These are phyloP conservation scores for Melinaea marsaeus DNA, from an alignment of 2,888 invertebrate genomes.

Conservation along the genomic window DNA sequence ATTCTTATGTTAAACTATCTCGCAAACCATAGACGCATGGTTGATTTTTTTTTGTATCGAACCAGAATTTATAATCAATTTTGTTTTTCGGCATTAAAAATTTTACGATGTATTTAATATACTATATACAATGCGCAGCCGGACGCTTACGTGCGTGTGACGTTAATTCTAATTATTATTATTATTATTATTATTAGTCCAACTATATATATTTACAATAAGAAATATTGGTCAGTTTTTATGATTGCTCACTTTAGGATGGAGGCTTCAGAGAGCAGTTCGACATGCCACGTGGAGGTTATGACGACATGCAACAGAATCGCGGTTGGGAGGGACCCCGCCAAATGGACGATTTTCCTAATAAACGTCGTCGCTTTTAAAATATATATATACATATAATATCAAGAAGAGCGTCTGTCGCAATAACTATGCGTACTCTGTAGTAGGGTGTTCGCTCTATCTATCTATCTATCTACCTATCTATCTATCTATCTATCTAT, in stretches of 20 bases:
- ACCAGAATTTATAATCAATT: too few species aligned
- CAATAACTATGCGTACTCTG: slow-evolving; percentile 5
- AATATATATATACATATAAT: slow-evolving; percentile 17
- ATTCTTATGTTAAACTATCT: too few species aligned
- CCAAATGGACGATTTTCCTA: slow-evolving; percentile 80
- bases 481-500: neutral
- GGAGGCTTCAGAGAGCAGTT: slow-evolving; percentile 76
- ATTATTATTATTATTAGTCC: too few species aligned
- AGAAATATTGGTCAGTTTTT: slow-evolving; percentile 69
- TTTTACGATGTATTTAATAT: too few species aligned
- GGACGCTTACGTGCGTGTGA: too few species aligned
- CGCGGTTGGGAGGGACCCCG: slow-evolving; percentile 77
- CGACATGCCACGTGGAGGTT: slow-evolving; percentile 70
- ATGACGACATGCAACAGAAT: slow-evolving; percentile 72
- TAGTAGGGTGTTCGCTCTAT: neutral
- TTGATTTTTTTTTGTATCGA: too few species aligned
- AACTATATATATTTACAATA: slow-evolving; percentile 13
- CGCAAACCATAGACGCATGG: too few species aligned
- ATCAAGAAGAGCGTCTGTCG: neutral
- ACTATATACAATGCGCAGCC: too few species aligned
- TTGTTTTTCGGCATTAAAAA: too few species aligned
- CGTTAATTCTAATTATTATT: too few species aligned
- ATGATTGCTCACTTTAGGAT: slow-evolving; percentile 74
- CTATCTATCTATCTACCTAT: slow-evolving; percentile 6
- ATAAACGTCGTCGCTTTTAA: slow-evolving; percentile 82